phyloP scores from a whole-genome alignment of 2,888 invertebrate genomes.

The Polylopha cassiicola region DNA sequence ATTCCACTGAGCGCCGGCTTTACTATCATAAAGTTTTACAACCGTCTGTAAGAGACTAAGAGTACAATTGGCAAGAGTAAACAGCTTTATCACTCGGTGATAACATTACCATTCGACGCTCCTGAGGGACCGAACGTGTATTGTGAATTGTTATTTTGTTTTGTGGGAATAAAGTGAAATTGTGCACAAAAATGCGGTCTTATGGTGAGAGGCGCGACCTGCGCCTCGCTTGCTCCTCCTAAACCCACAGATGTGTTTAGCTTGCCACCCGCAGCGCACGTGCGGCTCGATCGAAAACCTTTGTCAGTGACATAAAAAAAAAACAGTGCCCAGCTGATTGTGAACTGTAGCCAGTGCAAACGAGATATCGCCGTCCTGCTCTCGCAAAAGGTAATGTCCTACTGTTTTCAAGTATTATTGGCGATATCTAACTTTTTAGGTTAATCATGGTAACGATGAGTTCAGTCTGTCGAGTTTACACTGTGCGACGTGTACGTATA shows the following conservation, averaged over 20 bases:
- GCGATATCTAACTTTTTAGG: too few relatives aligned
- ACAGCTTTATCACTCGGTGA: conserved; percentile 38
- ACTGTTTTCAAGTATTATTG: too few relatives aligned
- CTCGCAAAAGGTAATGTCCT: conserved; percentile 17
- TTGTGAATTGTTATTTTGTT: conserved; percentile 26
- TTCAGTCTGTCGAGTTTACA: conserved; percentile 1
- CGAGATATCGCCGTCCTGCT: conserved; percentile 7
- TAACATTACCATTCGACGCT: conserved; percentile 44
- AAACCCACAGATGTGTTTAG: conserved; percentile 33
- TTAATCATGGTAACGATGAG: too few relatives aligned
- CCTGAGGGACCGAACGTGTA: conserved; percentile 45
- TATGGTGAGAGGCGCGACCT: conserved; percentile 54
- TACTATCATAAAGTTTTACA: conserved; percentile 21
- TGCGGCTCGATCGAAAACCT: conserved; percentile 4
- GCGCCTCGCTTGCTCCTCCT: conserved; percentile 47
- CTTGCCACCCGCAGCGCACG: conserved; percentile 24
- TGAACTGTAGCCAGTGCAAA: conserved; percentile 11
- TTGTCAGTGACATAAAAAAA: conserved; percentile 13
- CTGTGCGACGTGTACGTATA: conserved; percentile 12
- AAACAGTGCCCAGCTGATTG: conserved; percentile 27
- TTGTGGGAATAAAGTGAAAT: conserved; percentile 19
- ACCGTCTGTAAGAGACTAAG: too few relatives aligned
- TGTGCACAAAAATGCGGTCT: conserved; percentile 57
- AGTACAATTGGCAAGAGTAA: conserved; percentile 28
- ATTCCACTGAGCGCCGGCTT: conserved; percentile 30